Evolutionary conservation across 2,113 vertebrate genomes (phyloP), one percentile per base, ranked within the genome.

Genomic region (Procavia capensis): DNA sequence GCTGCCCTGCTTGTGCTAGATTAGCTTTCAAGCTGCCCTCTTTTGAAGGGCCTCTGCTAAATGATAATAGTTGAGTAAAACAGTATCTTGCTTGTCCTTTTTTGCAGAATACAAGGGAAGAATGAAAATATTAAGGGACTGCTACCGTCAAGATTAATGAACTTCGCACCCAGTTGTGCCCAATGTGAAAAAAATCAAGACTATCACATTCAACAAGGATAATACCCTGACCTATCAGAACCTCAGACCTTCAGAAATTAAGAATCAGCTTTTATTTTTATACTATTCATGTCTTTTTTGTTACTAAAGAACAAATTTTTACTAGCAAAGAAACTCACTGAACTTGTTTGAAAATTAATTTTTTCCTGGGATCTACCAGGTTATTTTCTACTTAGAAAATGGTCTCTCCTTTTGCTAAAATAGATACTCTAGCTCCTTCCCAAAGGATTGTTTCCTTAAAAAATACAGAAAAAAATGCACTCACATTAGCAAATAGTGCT

Each of bases 371-470:
- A 74, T 80, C 50, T 91, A 25, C 34, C 10, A 85, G 31, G 57
- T 93, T 89, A 34, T 85, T 72, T 85, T 81, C 81, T 93, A 22
- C 43, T 88, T 47, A 89, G 43, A 92, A 89, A 92, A 91, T 4
- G 22, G 45, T 9, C 41, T 61, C 63, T 93, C 39, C 66, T 54
- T 91, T 84, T 81, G 61, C 29, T 85, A 19, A 94, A 66, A 24
- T 54, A 72, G 43, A 92, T 9, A 88, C 29, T 16, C 50, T 74
- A 78, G 20, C 78, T 72, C 80, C 61, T 95, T 89, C 24, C 79
- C 57, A 1, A 72, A 39, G 43, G 68, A 39, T 34, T 34, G 50
- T 61, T 82, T 74, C 70, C 36, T 36, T 43, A 78, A 86, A 87
- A 84, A 66, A 85, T 4, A 87, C 45, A 87, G 9, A 63, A 61